phyloP scores from a whole-genome alignment of 2,888 invertebrate genomes.

The Idaea dimidiata region DNA sequence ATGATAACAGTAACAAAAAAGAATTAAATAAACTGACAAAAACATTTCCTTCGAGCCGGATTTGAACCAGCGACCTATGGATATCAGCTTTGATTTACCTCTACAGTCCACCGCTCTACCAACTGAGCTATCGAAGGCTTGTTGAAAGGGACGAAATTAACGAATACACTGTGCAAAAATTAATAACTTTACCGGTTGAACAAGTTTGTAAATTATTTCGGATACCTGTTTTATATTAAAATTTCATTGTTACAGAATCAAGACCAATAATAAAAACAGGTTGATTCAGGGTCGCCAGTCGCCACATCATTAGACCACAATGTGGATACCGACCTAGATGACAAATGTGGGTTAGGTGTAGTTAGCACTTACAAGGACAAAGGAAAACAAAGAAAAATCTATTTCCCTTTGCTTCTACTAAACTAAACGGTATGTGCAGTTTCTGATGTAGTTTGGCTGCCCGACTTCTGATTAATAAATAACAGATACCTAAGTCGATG shows the following conservation, averaged over 20 bases:
- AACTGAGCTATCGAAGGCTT: slow-evolving; percentile 81
- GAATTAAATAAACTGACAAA: slow-evolving; percentile 13
- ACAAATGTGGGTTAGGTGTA: too few relatives aligned
- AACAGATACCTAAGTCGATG: too few relatives aligned
- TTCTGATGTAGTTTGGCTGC: too few relatives aligned
- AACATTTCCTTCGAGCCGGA: slow-evolving; percentile 82
- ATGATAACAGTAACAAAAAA: background rate
- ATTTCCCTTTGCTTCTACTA: too few relatives aligned
- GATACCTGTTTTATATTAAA: background rate
- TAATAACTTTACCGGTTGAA: background rate
- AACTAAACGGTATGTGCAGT: too few relatives aligned
- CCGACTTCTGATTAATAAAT: too few relatives aligned
- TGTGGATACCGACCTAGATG: too few relatives aligned
- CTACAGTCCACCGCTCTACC: slow-evolving; percentile 83
- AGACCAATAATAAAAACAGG: too few relatives aligned
- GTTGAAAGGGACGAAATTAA: slow-evolving; percentile 4
- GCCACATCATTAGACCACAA: too few relatives aligned
- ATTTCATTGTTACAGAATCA: background rate
- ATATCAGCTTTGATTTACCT: slow-evolving; percentile 49
- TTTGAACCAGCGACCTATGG: slow-evolving; percentile 86
- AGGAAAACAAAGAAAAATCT: too few relatives aligned
- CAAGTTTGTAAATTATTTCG: background rate
- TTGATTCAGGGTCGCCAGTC: too few relatives aligned
- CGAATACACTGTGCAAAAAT: background rate
- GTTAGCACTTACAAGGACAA: too few relatives aligned